These are phyloP conservation scores for Triplophysa siluroides DNA, from an alignment of 2,113 vertebrate species.

Conservation along the genomic window DNA sequence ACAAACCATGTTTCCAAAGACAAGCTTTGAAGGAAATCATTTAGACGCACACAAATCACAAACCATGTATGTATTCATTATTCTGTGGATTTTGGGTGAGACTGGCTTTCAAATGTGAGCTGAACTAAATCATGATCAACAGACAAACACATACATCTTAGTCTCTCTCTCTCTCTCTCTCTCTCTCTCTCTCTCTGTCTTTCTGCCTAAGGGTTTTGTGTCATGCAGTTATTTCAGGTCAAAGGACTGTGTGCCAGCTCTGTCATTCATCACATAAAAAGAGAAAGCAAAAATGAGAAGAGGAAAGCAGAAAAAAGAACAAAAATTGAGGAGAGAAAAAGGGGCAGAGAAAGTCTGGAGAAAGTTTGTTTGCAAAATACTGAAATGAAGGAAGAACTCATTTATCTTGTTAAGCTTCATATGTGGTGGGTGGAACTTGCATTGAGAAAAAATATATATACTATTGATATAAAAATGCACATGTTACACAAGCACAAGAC, in stretches of 20 bases:
- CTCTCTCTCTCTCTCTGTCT: constrained; percentile 1
- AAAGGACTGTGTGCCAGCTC: constrained; percentile 12
- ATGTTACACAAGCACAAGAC: no score
- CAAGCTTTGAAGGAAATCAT: neutral
- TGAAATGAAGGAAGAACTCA: neutral
- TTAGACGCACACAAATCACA: neutral
- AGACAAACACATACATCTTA: constrained; percentile 33
- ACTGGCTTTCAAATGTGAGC: constrained; percentile 19
- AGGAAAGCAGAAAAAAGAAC: neutral
- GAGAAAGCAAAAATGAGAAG: neutral
- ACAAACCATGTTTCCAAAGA: constrained; percentile 20
- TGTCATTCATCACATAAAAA: constrained; percentile 36
- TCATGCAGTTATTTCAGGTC: constrained; percentile 35
- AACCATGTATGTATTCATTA: neutral
- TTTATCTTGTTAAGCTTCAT: neutral
- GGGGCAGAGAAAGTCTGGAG: no score
- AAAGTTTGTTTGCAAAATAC: no score
- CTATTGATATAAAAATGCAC: no score
- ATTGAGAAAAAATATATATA: neutral
- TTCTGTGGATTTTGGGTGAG: neutral
- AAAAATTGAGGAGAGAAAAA: neutral
- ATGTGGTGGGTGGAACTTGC: neutral
- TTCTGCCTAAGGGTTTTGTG: constrained; percentile 25
- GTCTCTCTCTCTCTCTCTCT: neutral
- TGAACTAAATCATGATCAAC: constrained; percentile 29